Conservation (phyloP, 1,140 invertebrate genomes). For the Phocides pigmalion region DNA sequence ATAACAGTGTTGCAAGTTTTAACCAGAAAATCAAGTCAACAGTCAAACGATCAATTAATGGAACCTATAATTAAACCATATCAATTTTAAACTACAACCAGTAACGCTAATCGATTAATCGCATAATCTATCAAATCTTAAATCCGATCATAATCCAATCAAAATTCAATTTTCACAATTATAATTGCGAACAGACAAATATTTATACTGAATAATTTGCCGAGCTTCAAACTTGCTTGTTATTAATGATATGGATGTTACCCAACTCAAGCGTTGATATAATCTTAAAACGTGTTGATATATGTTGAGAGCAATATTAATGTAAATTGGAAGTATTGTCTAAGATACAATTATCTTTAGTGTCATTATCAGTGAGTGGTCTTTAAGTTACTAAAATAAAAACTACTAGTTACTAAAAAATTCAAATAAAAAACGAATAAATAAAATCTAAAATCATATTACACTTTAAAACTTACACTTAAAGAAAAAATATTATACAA, state of each 20-base stretch:
- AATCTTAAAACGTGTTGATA: background rate
- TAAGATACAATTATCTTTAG: no score
- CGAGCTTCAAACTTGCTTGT: background rate
- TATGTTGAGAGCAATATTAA: background rate
- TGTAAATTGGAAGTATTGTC: no score
- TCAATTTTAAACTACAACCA: slow-evolving; percentile 13
- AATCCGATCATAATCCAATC: slow-evolving; percentile 18
- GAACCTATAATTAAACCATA: slow-evolving; percentile 18
- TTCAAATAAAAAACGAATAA: no score
- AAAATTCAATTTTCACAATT: slow-evolving; percentile 17
- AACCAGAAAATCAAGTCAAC: slow-evolving; percentile 12
- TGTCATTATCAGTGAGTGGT: no score
- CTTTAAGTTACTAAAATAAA: no score
- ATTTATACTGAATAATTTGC: slow-evolving; percentile 21
- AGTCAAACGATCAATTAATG: no score
- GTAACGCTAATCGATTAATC: slow-evolving; percentile 14
- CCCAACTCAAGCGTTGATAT: background rate
- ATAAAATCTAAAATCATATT: no score
- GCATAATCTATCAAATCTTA: slow-evolving; percentile 6
- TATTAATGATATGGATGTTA: slow-evolving; percentile 24
- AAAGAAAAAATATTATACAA: no score
- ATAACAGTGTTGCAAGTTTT: background rate
- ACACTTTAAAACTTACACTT: no score
- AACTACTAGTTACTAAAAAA: no score
- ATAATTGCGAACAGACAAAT: slow-evolving; percentile 14